Percentiles rank a stretch among this genome's conserved stretches.
These are phyloP conservation scores for Eulemur albifrons DNA, from an alignment of 2,797 vertebrate genomes.

Conservation along the genomic window DNA sequence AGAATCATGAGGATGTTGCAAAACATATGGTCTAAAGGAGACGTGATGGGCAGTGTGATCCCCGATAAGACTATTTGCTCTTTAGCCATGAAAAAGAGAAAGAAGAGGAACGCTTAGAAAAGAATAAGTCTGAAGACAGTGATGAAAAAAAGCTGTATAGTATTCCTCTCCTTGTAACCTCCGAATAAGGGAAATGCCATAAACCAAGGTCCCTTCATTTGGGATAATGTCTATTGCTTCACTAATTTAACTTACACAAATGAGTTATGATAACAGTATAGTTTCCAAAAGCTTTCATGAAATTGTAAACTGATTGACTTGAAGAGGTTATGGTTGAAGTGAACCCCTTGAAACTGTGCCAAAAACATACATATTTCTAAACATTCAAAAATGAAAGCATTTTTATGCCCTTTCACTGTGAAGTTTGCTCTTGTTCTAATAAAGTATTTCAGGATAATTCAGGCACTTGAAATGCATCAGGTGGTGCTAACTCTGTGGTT, in stretches of 20 bases:
- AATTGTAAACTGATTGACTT: background rate
- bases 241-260: background rate
- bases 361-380: background rate
- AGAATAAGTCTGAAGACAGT: background rate
- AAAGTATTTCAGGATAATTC: background rate
- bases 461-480: background rate
- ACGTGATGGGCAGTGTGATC: background rate
- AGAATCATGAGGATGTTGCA: background rate
- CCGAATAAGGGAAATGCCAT: background rate
- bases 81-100: background rate
- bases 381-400: background rate
- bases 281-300: slow-evolving; percentile 26
- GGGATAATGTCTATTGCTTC: background rate
- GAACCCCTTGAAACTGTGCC: slow-evolving; percentile 4
- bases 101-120: background rate
- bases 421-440: background rate
- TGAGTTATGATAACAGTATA: background rate
- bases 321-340: background rate
- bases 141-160: background rate
- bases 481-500: background rate
- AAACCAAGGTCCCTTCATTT: background rate
- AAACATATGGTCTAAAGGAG: background rate
- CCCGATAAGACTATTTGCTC: background rate
- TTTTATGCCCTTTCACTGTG: background rate
- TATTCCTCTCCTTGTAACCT: background rate